Percentiles rank a stretch among this genome's conserved stretches.
phyloP scores from a whole-genome alignment of 2,888 invertebrate genomes.

The Catocala fraxini region DNA sequence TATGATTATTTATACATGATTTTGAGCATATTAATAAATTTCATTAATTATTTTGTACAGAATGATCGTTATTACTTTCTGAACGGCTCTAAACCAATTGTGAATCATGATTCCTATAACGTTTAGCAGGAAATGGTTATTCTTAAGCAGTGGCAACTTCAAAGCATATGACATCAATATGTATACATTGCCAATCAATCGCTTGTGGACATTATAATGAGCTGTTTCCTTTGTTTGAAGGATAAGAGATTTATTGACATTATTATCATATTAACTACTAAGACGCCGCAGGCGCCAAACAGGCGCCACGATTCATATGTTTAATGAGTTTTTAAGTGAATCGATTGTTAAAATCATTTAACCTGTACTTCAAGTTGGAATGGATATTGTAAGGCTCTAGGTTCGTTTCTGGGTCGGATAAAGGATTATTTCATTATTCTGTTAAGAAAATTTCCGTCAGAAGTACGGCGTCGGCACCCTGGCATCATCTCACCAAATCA shows the following conservation, averaged over 20 bases:
- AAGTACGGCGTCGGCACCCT: no score
- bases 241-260: slow-evolving; percentile 1
- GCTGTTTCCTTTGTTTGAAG: slow-evolving; percentile 4
- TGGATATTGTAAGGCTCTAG: no score
- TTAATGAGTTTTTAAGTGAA: neutral
- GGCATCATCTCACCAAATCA: no score
- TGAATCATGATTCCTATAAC: neutral
- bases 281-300: neutral
- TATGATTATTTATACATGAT: no score
- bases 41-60: no score
- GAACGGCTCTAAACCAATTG: no score
- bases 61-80: no score
- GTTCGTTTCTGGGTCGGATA: no score
- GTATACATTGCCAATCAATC: neutral
- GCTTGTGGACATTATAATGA: neutral
- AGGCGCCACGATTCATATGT: neutral
- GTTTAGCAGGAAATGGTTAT: neutral
- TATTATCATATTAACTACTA: neutral
- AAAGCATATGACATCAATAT: neutral
- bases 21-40: no score
- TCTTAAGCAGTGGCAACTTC: neutral
- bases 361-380: no score
- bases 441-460: no score
- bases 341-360: neutral
- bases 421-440: no score